Conservation (phyloP, 2,113 vertebrate genomes). For the Cyphomyrus plagiostoma region DNA sequence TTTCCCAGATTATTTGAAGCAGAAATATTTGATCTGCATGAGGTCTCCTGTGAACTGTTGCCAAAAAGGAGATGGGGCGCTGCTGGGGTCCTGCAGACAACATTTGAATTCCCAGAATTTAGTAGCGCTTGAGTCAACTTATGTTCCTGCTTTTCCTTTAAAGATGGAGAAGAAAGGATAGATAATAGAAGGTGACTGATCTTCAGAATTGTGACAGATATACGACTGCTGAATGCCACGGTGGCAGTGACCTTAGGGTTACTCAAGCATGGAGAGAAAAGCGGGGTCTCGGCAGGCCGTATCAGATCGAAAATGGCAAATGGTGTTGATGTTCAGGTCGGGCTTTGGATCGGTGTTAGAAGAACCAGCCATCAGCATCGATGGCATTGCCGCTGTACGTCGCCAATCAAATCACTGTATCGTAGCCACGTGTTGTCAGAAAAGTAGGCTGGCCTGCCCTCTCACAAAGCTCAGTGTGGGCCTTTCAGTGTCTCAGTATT, state of each 20-base stretch:
- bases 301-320: not conserved
- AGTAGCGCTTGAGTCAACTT: constrained; percentile 11
- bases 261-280: constrained; percentile 44
- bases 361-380: not conserved
- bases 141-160: constrained; percentile 22
- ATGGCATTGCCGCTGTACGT: not conserved
- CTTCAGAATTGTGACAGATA: constrained; percentile 55
- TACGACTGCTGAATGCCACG: constrained; percentile 45
- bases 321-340: not conserved
- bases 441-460: not conserved
- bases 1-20: constrained; percentile 54
- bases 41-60: constrained; percentile 50
- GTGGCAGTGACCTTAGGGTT: constrained; percentile 48
- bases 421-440: not conserved
- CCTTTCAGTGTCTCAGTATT: not conserved
- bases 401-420: not conserved
- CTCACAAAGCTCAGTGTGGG: not conserved
- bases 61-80: constrained; percentile 42
- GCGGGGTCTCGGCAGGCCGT: constrained; percentile 24
- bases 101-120: constrained; percentile 23
- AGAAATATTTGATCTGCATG: constrained; percentile 52
- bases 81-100: constrained; percentile 23
- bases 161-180: constrained; percentile 46
- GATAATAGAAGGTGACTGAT: constrained; percentile 44
- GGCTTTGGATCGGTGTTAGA: not conserved